Conservation (phyloP, 2,797 vertebrate genomes). For the Acanthiza pusilla region DNA sequence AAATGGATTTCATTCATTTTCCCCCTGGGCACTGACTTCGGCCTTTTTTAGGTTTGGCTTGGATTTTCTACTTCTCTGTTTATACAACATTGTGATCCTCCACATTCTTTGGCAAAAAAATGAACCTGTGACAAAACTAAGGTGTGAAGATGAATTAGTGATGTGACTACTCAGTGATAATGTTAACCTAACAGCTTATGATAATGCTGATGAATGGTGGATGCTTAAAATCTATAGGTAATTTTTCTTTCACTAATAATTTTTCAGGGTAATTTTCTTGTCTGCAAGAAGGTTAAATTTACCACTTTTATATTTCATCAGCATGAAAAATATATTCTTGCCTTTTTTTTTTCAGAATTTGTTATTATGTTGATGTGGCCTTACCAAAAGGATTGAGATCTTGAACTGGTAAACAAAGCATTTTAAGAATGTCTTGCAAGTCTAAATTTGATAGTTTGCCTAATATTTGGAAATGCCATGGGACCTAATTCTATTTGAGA, state of each 20-base stretch:
- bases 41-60: neutral
- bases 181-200: neutral
- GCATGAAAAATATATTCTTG: neutral
- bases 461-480: slow-evolving; percentile 33
- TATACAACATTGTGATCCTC: neutral
- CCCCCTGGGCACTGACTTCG: neutral
- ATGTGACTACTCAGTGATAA: neutral
- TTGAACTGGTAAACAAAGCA: neutral
- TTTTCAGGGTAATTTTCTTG: neutral
- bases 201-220: neutral
- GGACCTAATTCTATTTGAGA: slow-evolving; percentile 32
- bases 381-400: neutral
- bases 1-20: neutral
- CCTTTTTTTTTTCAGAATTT: neutral
- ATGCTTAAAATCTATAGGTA: neutral
- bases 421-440: slow-evolving; percentile 12
- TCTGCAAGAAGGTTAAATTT: neutral
- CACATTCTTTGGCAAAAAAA: neutral
- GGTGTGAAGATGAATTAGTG: neutral
- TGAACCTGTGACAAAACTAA: neutral
- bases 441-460: slow-evolving; percentile 31
- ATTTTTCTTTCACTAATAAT: neutral
- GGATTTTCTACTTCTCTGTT: neutral
- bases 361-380: neutral
- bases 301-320: neutral